Base-by-base conservation (phyloP, 2,888 invertebrate species). In the Hydraecia micacea region DNA sequence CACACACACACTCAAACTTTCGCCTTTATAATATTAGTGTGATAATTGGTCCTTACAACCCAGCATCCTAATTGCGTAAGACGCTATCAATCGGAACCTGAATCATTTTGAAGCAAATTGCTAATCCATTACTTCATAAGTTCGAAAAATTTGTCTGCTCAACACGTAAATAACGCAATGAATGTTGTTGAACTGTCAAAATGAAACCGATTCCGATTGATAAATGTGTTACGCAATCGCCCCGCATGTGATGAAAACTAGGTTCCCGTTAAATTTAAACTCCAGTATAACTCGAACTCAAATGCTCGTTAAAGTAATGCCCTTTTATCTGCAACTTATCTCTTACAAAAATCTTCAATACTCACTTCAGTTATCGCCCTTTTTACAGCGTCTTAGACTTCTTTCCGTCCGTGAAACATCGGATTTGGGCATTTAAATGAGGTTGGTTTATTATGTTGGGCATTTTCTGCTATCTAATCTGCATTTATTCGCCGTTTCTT, bases 291-390 rank as follows among this genome's bases (percentile, higher is more conserved):
- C 65, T 1, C 7, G 6, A 55, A 28, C 21, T 52, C 9, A 49
- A 85, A 72, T n/a, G 60, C 70, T 84, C 82, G 66, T 85, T 81
- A 85, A 75, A 70, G 32, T 85, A 81, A 80, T 72, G 9, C 72
- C 69, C 52, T 25, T 32, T 75, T 78, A 75, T 86, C 75, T 58
- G 39, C 58, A 28, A 46, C 55, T 81, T 73, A 81, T 84, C 72
- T 63, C 52, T n/a, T n/a, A n/a, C n/a, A 69, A 77, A 84, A 63
- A 77, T 75, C 77, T 82, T 63, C 63, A 75, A 70, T 70, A 75
- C 72, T 69, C 65, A 49, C 86, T 77, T 28, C 73, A 71, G 73
- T 67, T 71, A 77, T 66, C 65, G 21, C 18, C 49, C 18, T 58
- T 76, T 84, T 84, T 63, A 84, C 32, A 55, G 58, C 66, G 18